phyloP scores from a whole-genome alignment of 2,888 invertebrate species.

The Drosophila yooni region DNA sequence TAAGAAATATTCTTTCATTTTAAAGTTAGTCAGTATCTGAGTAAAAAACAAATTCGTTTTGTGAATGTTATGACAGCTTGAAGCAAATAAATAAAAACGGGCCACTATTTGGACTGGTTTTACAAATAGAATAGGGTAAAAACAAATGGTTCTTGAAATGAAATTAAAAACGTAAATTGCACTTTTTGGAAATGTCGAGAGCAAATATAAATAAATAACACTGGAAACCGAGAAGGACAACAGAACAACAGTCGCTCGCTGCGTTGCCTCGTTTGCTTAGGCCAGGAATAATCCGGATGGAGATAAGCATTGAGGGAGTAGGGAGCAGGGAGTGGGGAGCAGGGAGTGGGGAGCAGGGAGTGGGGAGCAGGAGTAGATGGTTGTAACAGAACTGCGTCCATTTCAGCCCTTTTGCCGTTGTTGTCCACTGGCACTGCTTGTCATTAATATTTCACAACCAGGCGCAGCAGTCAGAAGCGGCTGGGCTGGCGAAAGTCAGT shows the following conservation, averaged over 20 bases:
- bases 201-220: conserved; percentile 68
- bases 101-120: conserved; percentile 16
- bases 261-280: conserved; percentile 45
- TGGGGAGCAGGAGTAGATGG: not conserved
- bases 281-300: conserved; percentile 9
- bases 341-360: not conserved
- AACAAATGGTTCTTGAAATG: conserved; percentile 62
- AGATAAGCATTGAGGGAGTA: conserved; percentile 30
- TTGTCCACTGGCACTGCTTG: conserved; percentile 47
- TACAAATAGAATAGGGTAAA: conserved; percentile 15
- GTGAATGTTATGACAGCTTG: conserved; percentile 8
- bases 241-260: not conserved
- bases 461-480: conserved; percentile 4
- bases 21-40: not conserved
- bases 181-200: conserved; percentile 46
- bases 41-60: not conserved
- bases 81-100: conserved; percentile 12
- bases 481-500: conserved; percentile 4
- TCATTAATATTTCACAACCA: conserved; percentile 75
- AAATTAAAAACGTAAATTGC: conserved; percentile 73
- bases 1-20: not conserved
- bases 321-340: no score
- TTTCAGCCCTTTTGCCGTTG: conserved; percentile 46
- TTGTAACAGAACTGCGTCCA: conserved; percentile 15
- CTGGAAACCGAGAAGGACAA: conserved; percentile 19